Conservation (phyloP, 2,113 vertebrate genomes). For the Nesogale talazaci region DNA sequence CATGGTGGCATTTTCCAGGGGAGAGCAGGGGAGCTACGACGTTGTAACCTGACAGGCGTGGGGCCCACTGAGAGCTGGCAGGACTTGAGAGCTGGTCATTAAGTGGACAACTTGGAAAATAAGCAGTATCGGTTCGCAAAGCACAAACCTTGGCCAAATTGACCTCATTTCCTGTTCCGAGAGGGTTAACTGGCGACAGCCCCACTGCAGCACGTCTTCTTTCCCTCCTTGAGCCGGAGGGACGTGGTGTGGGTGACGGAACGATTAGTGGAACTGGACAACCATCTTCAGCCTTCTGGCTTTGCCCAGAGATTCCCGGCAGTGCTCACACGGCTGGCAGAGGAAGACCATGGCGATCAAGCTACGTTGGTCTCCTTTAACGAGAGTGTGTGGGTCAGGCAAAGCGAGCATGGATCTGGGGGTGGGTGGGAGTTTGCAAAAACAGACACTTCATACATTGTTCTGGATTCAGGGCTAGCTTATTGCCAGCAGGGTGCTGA, state of each 20-base stretch:
- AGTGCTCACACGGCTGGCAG: not conserved
- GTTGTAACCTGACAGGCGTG: constrained; percentile 1
- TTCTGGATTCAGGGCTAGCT: no score
- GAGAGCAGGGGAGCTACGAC: not conserved
- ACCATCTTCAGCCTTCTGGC: no score
- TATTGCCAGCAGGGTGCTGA: no score
- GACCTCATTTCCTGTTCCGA: constrained; percentile 41
- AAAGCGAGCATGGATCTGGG: not conserved
- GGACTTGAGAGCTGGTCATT: constrained; percentile 41
- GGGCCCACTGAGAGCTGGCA: not conserved
- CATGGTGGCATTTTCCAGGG: not conserved
- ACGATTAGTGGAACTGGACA: not conserved
- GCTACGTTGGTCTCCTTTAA: not conserved
- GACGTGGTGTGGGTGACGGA: not conserved
- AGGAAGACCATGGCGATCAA: not conserved
- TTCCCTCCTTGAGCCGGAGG: not conserved
- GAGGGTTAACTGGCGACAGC: constrained; percentile 27
- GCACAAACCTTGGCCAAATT: constrained; percentile 26
- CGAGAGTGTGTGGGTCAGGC: not conserved
- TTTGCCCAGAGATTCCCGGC: not conserved
- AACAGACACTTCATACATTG: no score
- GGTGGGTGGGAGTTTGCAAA: no score
- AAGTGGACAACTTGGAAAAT: constrained; percentile 45
- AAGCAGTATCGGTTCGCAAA: not conserved
- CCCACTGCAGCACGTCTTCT: not conserved